Conservation (phyloP, 2,113 vertebrate genomes). For the Protobothrops mucrosquamatus region DNA sequence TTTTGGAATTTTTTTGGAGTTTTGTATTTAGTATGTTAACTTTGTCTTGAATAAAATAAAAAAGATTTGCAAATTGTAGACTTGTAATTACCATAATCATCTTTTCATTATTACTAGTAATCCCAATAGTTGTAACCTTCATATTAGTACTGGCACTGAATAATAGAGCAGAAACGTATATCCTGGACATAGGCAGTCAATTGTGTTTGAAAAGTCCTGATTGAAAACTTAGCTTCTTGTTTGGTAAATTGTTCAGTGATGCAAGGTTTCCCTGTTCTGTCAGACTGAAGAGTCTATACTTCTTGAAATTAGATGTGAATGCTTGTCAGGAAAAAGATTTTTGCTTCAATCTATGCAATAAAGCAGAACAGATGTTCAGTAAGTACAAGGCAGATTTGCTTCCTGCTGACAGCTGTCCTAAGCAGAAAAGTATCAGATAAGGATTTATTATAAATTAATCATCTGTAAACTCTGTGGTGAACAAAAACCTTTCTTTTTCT, state of each 20-base stretch:
- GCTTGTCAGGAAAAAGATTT: conserved; percentile 15
- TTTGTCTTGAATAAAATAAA: too few species aligned
- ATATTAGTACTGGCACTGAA: background rate
- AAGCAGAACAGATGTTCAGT: conserved; percentile 17
- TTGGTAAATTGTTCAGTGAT: background rate
- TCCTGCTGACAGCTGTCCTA: conserved; percentile 4
- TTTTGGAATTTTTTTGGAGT: too few species aligned
- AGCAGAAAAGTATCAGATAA: conserved; percentile 14
- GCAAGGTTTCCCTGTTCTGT: conserved; percentile 24
- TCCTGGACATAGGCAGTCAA: background rate
- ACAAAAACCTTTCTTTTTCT: background rate
- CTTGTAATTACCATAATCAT: background rate
- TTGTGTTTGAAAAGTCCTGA: background rate
- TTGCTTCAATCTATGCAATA: background rate
- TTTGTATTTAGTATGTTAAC: too few species aligned
- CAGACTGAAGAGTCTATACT: conserved; percentile 32
- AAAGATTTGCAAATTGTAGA: too few species aligned
- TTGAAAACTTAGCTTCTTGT: background rate
- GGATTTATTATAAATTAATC: accelerated
- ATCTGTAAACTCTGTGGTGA: background rate
- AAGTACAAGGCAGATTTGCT: background rate
- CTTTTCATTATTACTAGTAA: background rate
- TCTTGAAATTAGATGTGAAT: background rate
- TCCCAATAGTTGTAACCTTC: background rate
- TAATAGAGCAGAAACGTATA: background rate